These are phyloP conservation scores for Oreotragus oreotragus DNA, from an alignment of 2,113 vertebrate genomes.

Conservation along the genomic window DNA sequence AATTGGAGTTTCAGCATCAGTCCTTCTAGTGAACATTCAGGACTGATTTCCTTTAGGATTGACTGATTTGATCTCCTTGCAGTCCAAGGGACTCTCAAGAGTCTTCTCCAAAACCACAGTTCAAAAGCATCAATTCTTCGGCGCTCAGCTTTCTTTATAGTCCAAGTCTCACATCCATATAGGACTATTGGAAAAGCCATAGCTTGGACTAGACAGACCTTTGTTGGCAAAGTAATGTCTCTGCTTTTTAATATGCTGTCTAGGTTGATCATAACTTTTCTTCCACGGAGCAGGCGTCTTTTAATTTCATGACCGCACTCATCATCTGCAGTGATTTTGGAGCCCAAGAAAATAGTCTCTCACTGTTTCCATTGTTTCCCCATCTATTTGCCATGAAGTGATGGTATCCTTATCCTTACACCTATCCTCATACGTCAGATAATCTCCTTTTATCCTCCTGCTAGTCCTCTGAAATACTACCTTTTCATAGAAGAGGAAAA, in stretches of 20 bases:
- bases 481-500: background rate
- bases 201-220: background rate
- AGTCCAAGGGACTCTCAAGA: background rate
- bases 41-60: background rate
- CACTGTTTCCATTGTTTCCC: background rate
- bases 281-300: background rate
- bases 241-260: background rate
- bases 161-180: background rate
- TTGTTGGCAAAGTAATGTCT: background rate
- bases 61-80: background rate
- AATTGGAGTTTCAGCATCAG: background rate
- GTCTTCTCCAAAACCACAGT: background rate
- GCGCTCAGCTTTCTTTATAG: background rate
- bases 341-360: background rate
- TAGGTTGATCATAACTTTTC: background rate
- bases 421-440: background rate
- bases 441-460: background rate
- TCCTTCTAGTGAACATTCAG: background rate
- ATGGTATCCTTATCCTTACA: background rate
- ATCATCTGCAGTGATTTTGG: background rate
- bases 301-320: background rate
- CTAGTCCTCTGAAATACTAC: background rate
- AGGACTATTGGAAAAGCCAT: background rate
- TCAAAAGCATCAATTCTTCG: background rate
- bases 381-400: background rate